A percentile compares a stretch with the other conserved stretches of the same genome.
phyloP scores from a whole-genome alignment of 1,140 invertebrate genomes.

The Drosophila mayri region DNA sequence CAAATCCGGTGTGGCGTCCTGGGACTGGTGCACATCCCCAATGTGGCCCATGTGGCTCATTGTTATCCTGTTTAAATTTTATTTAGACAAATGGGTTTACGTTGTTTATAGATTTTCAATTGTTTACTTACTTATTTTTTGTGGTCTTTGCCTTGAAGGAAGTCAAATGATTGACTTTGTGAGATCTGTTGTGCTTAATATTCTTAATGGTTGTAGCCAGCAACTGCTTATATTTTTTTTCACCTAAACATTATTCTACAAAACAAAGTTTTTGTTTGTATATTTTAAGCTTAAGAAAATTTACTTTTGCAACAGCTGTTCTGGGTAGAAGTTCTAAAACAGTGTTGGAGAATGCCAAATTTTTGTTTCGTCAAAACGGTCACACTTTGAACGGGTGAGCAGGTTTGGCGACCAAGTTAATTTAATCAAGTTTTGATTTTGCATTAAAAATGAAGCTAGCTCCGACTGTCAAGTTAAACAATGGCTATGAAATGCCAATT shows the following conservation, averaged over 20 bases:
- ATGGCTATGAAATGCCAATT: conserved; percentile 87
- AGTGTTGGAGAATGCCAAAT: conserved; percentile 16
- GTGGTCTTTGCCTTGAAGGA: neutral
- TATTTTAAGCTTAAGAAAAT: conserved; percentile 6
- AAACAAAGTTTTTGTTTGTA: conserved; percentile 14
- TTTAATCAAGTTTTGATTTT: conserved; percentile 1
- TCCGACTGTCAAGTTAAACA: conserved; percentile 85
- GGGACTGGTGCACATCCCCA: conserved; percentile 40
- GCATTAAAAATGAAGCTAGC: conserved; percentile 62
- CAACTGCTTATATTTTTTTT: neutral
- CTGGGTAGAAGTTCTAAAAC: neutral
- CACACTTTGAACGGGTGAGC: conserved; percentile 10
- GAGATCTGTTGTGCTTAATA: neutral
- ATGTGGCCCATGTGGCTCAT: conserved; percentile 34
- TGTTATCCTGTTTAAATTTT: neutral
- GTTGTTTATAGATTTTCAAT: neutral
- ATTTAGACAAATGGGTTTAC: neutral
- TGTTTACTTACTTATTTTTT: conserved; percentile 17
- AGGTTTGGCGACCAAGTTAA: neutral
- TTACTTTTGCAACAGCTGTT: conserved; percentile 21
- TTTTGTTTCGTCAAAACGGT: neutral
- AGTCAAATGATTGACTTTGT: neutral
- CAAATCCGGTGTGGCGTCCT: conserved; percentile 64
- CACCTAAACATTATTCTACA: neutral
- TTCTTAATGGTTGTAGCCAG: neutral